Conservation (phyloP, 2,113 vertebrate species). For the Platycercus adscitus region DNA sequence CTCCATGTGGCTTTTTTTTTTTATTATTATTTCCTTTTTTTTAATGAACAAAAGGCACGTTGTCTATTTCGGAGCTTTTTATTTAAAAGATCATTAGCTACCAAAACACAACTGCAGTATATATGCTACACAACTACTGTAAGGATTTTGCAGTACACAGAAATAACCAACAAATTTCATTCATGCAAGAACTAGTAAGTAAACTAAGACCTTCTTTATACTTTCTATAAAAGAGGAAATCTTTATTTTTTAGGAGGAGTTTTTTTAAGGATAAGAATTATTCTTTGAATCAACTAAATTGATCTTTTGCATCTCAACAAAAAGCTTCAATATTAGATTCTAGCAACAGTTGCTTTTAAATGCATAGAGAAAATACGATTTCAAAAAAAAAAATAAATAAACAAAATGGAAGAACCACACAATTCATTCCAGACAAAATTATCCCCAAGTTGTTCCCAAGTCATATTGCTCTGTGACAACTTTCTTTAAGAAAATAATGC, state of each 20-base stretch:
- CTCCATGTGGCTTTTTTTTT: neutral
- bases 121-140: neutral
- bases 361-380: neutral
- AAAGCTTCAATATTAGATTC: neutral
- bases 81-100: conserved; percentile 15
- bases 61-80: neutral
- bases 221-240: neutral
- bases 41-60: neutral
- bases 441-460: neutral
- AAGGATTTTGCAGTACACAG: neutral
- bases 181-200: neutral
- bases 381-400: neutral
- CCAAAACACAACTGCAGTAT: neutral
- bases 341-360: neutral
- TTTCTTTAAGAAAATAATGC: neutral
- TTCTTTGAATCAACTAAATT: neutral
- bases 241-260: neutral
- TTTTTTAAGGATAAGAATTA: neutral
- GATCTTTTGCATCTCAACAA: neutral
- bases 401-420: neutral
- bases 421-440: neutral
- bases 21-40: neutral
- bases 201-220: neutral
- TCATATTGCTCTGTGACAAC: neutral
- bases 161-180: neutral